Evolutionary conservation across 2,113 vertebrate genomes (phyloP), one percentile per base, ranked within the genome.

Genomic region (Myiopsitta monachus): DNA sequence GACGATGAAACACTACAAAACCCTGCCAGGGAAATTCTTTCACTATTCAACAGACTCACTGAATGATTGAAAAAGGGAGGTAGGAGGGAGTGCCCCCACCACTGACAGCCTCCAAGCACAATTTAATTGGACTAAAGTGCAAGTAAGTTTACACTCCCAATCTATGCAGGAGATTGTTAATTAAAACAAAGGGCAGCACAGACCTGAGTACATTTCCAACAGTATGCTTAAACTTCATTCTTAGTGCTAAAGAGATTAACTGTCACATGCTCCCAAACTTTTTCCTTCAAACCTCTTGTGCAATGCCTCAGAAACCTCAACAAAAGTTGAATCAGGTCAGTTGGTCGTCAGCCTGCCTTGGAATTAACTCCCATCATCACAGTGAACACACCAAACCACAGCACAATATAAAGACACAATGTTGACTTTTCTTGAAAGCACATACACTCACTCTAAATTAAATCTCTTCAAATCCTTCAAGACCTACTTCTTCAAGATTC

Each of bases 141-240:
- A 94, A 98, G 97, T 89, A 88, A 91, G 92, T 97, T 98, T 97
- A 96, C 59, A 68, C 97, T 97, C 74, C 80, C 78, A 77, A 46
- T 93, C 68, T 90, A 64, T 66, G 90, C 72, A 87, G 89, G 92
- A 93, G 89, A 90, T 97, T 96, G 96, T 97, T 97, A 97, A 87
- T 62, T 92, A 94, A 89, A 98, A 98, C 97, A 98, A 98, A 98
- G 95, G 97, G 68, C 93, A 90, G 95, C 84, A 96, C 85, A 95
- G 94, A 97, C 70, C 81, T 16, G 38, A 43, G 90, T 19, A 62
- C 69, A 89, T 94, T 97, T 96, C 93, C 92, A 94, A 83, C 70
- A 95, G 88, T 36, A 59, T 72, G 88, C 88, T 97, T 96, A 97
- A 91, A 91, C 52, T 90, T 92, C 88, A 93, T 83, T 81, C 92